Evolutionary conservation across 2,797 vertebrate species (phyloP).

Genomic region (Bradypus variegatus): DNA sequence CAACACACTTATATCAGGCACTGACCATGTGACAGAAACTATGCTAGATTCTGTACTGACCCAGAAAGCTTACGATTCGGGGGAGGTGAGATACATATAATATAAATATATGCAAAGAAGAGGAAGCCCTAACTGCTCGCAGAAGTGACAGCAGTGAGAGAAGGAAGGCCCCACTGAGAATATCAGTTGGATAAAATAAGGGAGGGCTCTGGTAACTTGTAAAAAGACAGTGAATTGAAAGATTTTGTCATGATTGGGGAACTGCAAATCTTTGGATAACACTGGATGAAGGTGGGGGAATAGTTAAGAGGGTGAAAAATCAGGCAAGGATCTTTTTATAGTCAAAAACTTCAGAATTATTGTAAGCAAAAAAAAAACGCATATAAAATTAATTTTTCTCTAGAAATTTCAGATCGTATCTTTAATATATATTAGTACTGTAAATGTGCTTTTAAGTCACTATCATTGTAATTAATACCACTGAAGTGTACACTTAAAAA

Average conservation of each 20-base stretch:
- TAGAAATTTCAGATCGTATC: neutral
- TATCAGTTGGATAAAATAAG: neutral
- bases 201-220: neutral
- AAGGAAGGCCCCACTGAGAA: neutral
- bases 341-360: neutral
- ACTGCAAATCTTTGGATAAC: neutral
- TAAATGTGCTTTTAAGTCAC: conserved; percentile 6
- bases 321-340: neutral
- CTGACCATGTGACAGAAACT: neutral
- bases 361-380: conserved; percentile 12
- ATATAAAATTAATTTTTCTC: neutral
- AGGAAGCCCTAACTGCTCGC: neutral
- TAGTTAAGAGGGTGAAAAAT: conserved; percentile 11
- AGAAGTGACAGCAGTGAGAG: neutral
- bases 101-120: neutral
- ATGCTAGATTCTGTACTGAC: neutral
- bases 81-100: neutral
- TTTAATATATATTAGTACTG: neutral
- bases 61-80: neutral
- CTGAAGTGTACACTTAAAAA: too few relatives aligned
- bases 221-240: neutral
- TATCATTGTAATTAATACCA: neutral
- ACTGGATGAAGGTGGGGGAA: neutral
- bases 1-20: neutral
- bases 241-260: neutral